Evolutionary conservation across 2,113 vertebrate species (phyloP).

Genomic region (Nipponia nippon): DNA sequence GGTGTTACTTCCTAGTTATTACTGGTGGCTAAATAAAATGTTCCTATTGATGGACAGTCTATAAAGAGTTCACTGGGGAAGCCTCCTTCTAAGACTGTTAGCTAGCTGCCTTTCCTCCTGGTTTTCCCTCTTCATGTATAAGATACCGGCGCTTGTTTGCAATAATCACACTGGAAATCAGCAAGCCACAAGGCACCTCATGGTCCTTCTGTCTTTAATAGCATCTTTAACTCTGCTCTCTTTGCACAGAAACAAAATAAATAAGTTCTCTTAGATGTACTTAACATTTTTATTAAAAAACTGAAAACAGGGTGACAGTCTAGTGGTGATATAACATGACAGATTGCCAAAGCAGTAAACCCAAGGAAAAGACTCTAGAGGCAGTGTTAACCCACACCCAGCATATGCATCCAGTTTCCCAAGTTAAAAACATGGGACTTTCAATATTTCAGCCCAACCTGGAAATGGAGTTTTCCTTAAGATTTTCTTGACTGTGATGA

Average conservation of each 20-base stretch:
- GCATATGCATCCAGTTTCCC: background rate
- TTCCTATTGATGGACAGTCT: background rate
- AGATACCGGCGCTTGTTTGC: background rate
- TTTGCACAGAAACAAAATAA: background rate
- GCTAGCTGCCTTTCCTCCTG: background rate
- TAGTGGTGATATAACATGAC: background rate
- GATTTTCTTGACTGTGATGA: background rate
- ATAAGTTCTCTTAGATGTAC: background rate
- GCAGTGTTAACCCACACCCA: background rate
- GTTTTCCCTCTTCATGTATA: background rate
- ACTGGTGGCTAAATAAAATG: background rate
- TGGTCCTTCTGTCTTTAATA: background rate
- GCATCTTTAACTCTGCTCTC: background rate
- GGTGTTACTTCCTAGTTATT: background rate
- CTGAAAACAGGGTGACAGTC: background rate
- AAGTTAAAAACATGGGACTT: background rate
- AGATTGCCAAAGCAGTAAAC: background rate
- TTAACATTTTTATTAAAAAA: background rate
- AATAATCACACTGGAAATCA: background rate
- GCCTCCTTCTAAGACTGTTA: background rate
- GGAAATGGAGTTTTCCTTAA: background rate
- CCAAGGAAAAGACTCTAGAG: background rate
- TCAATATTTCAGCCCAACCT: background rate
- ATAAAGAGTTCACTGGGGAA: background rate
- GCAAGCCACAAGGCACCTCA: fast-evolving